phyloP scores from a whole-genome alignment of 2,113 vertebrate species.

The Clarias magur region DNA sequence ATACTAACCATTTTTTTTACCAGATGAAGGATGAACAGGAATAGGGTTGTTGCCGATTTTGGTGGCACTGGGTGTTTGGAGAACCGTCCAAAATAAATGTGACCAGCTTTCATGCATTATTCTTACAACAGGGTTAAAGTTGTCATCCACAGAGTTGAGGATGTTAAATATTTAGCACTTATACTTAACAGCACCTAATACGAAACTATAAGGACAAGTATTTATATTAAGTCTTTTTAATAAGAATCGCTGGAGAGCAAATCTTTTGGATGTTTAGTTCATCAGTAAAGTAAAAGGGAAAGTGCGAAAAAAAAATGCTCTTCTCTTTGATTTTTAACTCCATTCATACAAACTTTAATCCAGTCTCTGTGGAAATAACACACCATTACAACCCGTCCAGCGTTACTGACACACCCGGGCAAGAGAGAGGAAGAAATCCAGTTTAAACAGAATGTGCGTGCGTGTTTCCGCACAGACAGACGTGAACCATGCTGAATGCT shows the following conservation, averaged over 20 bases:
- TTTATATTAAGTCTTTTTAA: background rate
- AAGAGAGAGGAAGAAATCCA: background rate
- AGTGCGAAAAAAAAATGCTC: background rate
- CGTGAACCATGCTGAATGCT: background rate
- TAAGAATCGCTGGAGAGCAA: background rate
- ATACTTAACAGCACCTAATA: background rate
- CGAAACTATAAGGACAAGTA: background rate
- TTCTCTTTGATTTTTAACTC: background rate
- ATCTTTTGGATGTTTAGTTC: background rate
- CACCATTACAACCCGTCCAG: background rate
- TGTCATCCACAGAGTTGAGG: background rate
- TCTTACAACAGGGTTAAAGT: background rate
- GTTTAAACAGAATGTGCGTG: constrained; percentile 7
- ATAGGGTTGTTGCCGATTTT: background rate
- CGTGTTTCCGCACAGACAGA: constrained; percentile 2
- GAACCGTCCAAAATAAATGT: background rate
- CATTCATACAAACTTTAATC: background rate
- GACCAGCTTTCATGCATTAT: background rate
- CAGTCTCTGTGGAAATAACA: background rate
- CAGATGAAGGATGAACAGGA: background rate
- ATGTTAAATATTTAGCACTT: background rate
- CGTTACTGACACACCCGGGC: background rate
- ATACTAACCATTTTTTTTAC: background rate
- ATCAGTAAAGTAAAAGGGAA: background rate
- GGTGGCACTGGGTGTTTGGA: background rate